Base-by-base conservation (phyloP, 2,797 vertebrate species). In the Neoniphon sammara region DNA sequence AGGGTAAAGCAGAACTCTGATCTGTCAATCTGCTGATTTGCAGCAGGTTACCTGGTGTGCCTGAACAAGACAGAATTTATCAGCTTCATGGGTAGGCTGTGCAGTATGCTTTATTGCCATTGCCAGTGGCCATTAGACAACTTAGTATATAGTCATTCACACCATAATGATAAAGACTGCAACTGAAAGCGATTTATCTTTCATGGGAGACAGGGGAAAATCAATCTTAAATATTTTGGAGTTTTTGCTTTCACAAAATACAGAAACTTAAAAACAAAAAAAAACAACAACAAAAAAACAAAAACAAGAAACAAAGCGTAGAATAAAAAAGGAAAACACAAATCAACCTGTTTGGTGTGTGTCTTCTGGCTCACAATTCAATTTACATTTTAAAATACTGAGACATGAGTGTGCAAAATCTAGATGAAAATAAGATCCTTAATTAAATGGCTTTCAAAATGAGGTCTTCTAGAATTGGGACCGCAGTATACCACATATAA, bases 11-110 rank as follows among this genome's bases (percentile, higher is more conserved):
- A 72, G 74, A 73, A 85, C 78, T 85, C 77, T 83, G 78, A 87
- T 83, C 71, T 88, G 85, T 78, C 89, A 85, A 73, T 87, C 70
- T 30, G 42, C 70, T 92, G 89, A 91, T 89, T 91, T 91, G 86
- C 80, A 69, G 77, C 62, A 58, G 82, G 80, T 84, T 74, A 80
- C 75, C 55, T 75, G 61, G 79, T 86, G 86, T 91, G 86, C 25
- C 65, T 87, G 85, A 84, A 84, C 77, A 64, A 88, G 69, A 66
- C 70, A 64, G 75, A 84, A 90, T 90, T 88, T 92, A 89, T 70
- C 9, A 81, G 46, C 70, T 47, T 84, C 69, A 49, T 61, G 63
- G 85, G 73, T 75, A 17, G 68, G 54, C 27, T 56, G 9, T 66
- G 39, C 14, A 15, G 42, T 47, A 64, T 57, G 81, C 75, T 79